Evolutionary conservation across 2,797 vertebrate species (phyloP), one percentile per base, ranked within the genome.

Genomic region (Trichosurus vulpecula): DNA sequence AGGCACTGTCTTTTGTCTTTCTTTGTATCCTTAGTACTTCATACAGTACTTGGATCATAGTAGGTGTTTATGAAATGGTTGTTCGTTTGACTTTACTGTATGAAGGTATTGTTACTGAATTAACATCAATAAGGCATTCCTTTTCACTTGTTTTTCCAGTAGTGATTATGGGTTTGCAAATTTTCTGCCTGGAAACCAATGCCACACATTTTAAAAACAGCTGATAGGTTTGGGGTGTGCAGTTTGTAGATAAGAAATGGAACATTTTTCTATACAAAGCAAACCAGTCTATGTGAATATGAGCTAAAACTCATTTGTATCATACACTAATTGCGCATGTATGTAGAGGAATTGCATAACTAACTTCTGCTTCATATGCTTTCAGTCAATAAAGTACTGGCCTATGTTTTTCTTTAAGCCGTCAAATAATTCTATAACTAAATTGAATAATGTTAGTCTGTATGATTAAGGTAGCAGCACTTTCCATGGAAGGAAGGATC

Each of bases 121-220:
- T 25, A 87, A 4, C 41, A 51, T 87, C 3, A 87, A 51, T 27
- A 51, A 87, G 25, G 74, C 41, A 12, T 51, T 87, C 25, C 41
- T 87, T 47, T 51, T 81, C 4, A 5, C 0, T 90, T 91, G 16
- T 51, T 94, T 93, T 96, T 13, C n/a, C 14, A 29, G 16, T 1
- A 25, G 25, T 1, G 0, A 31, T 27, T 25, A 90, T 14, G 81
- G 93, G 6, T 54, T 47, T 35, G 14, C 0, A 0, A 0, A 0
- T 81, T 52, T 54, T 47, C 35, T n/a, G 57, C 6, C 27, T 47
- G 0, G 11, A 54, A 91, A 52, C 41, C 25, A 14, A 12, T 54
- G n/a, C 52, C 41, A 4, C 4, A 58, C 25, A 87, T 51, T 87
- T 87, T 51, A 4, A 51, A 74, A 81, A 54, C 52, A 51, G 2